phyloP scores from a whole-genome alignment of 2,113 vertebrate species.

The Perca schrenkii region DNA sequence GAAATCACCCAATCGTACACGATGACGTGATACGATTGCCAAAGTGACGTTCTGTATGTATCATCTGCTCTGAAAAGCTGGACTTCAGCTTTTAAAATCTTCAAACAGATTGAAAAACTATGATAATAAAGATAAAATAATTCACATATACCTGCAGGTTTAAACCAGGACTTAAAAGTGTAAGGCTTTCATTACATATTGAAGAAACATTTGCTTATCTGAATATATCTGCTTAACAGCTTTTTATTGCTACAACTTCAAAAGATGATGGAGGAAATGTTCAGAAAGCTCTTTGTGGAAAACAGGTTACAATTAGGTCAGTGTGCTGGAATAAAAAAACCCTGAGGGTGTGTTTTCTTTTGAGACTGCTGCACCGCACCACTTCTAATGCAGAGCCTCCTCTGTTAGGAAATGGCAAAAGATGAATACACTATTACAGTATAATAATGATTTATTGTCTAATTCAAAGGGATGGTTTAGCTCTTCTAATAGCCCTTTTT shows the following conservation, averaged over 20 bases:
- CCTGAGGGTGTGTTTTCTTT: slow-evolving; percentile 52
- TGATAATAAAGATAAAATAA: background rate
- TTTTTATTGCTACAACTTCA: slow-evolving; percentile 37
- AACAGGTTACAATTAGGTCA: slow-evolving; percentile 68
- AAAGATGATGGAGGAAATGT: slow-evolving; percentile 8
- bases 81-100: background rate
- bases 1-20: background rate
- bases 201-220: slow-evolving; percentile 36
- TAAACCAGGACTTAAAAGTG: background rate
- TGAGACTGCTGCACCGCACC: slow-evolving; percentile 27
- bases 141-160: background rate
- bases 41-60: background rate
- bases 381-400: slow-evolving; percentile 36
- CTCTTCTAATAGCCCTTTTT: slow-evolving; percentile 32
- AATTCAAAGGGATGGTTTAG: slow-evolving; percentile 32
- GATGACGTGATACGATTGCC: background rate
- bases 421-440: slow-evolving; percentile 38
- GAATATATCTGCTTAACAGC: slow-evolving; percentile 22
- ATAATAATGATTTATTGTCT: slow-evolving; percentile 34
- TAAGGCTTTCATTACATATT: background rate
- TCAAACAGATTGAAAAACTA: background rate
- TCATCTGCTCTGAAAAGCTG: background rate
- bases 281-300: slow-evolving; percentile 37
- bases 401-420: slow-evolving; percentile 29
- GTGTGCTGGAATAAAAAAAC: slow-evolving; percentile 59